Percentiles rank a stretch among this genome's conserved stretches.
These are phyloP conservation scores for Coptodon bakossiorum DNA, from an alignment of 2,113 vertebrate species.

Conservation along the genomic window DNA sequence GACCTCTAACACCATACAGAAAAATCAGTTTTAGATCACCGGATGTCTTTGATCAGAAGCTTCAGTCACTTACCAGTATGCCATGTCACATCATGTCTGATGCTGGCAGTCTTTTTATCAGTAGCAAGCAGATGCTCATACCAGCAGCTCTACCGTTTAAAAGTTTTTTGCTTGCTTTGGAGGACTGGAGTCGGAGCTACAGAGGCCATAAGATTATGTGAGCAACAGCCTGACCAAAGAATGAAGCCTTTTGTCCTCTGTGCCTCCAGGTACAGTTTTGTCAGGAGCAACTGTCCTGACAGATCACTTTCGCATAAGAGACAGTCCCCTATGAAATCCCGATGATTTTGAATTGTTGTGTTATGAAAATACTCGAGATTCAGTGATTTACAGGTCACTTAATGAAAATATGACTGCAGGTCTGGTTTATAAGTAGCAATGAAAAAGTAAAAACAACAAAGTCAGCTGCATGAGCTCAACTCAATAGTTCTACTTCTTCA, in stretches of 20 bases:
- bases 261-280: not conserved
- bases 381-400: not conserved
- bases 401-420: not conserved
- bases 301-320: not conserved
- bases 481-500: conserved; percentile 17
- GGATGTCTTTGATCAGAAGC: conserved; percentile 11
- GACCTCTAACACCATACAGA: not conserved
- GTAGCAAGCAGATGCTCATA: not conserved
- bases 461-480: not conserved
- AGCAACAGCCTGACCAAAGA: not conserved
- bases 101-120: not conserved
- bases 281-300: not conserved
- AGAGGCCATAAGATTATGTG: not conserved
- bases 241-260: not conserved
- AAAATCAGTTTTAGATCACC: not conserved
- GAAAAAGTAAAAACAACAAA: not conserved
- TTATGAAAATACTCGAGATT: not conserved
- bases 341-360: not conserved
- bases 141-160: not conserved
- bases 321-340: not conserved
- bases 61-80: not conserved
- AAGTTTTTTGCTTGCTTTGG: not conserved
- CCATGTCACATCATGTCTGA: not conserved
- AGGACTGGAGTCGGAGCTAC: not conserved
- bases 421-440: not conserved